These are phyloP conservation scores for Ceratosolen fusciceps DNA, from an alignment of 1,140 invertebrate species.

Conservation along the genomic window DNA sequence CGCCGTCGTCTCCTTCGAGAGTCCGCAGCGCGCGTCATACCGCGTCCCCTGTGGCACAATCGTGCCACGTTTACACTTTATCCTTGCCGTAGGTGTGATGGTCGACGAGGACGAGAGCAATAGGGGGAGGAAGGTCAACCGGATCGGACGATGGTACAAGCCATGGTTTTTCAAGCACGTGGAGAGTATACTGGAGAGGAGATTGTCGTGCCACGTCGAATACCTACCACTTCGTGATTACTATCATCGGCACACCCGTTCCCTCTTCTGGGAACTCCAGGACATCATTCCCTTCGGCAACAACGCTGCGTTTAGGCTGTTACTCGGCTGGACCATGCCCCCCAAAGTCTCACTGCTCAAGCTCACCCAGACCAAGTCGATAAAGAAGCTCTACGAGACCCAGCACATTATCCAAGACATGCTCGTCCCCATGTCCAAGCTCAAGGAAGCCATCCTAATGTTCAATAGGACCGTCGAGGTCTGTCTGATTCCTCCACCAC, in stretches of 20 bases:
- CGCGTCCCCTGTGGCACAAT: no score
- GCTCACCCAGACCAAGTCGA: constrained; percentile 82
- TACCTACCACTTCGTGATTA: constrained; percentile 87
- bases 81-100: constrained; percentile 32
- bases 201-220: constrained; percentile 66
- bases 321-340: constrained; percentile 86
- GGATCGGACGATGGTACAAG: constrained; percentile 84
- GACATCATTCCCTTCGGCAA: constrained; percentile 92
- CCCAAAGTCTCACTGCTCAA: constrained; percentile 88
- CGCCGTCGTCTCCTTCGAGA: background rate
- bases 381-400: constrained; percentile 83
- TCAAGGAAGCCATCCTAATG: constrained; percentile 76
- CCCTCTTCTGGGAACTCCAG: constrained; percentile 88
- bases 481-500: no score
- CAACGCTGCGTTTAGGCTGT: constrained; percentile 79
- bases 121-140: constrained; percentile 76
- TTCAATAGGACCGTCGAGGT: constrained; percentile 78
- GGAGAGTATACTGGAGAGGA: constrained; percentile 63
- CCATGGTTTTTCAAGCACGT: constrained; percentile 91
- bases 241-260: constrained; percentile 85
- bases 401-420: constrained; percentile 89
- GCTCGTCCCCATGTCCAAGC: constrained; percentile 79
- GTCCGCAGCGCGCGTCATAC: no score
- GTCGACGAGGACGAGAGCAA: constrained; percentile 28
- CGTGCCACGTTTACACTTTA: no score